Conservation (phyloP, 2,113 vertebrate genomes). For the Eidolon helvum region DNA sequence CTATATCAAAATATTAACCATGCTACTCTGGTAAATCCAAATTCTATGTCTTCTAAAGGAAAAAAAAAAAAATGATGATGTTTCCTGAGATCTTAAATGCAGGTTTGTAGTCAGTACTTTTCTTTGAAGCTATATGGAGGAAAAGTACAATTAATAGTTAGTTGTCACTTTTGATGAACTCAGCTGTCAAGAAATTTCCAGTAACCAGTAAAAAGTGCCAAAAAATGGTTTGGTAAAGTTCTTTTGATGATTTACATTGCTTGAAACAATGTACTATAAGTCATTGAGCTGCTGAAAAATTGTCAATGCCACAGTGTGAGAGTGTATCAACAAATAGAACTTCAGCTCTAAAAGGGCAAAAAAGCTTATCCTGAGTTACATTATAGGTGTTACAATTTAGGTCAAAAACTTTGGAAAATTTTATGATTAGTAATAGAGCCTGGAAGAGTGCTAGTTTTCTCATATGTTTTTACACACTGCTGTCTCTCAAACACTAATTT, state of each 20-base stretch:
- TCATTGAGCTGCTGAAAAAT: slow-evolving; percentile 12
- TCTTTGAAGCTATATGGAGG: not conserved
- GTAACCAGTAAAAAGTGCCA: not conserved
- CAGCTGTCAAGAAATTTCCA: slow-evolving; percentile 27
- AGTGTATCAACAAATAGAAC: not conserved
- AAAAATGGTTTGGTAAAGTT: slow-evolving; percentile 31
- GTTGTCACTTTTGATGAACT: slow-evolving; percentile 56
- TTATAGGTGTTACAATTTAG: not conserved
- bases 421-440: not conserved
- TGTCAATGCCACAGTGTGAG: not conserved
- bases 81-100: slow-evolving; percentile 44
- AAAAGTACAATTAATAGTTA: slow-evolving; percentile 54
- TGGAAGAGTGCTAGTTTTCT: not conserved
- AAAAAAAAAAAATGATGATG: not conserved
- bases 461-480: not conserved
- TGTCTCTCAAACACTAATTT: not conserved
- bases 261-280: slow-evolving; percentile 45
- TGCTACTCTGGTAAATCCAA: not conserved
- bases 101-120: slow-evolving; percentile 19
- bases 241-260: slow-evolving; percentile 16
- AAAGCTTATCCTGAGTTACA: not conserved
- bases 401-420: not conserved
- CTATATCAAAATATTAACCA: not conserved
- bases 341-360: not conserved
- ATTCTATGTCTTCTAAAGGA: not conserved